Evolutionary conservation across 2,888 invertebrate genomes (phyloP).

Genomic region (Tipula lateralis): DNA sequence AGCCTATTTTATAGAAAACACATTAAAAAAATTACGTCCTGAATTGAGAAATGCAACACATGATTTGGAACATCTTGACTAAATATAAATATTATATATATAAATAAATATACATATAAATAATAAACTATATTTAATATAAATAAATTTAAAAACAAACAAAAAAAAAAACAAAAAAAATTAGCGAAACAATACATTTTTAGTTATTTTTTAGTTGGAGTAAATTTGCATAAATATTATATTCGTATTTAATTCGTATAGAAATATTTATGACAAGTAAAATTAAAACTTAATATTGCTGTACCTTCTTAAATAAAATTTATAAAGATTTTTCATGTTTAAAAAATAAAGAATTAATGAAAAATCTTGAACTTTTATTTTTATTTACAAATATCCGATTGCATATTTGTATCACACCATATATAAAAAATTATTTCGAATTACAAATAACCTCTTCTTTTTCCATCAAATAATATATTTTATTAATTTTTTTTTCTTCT

Average conservation of each 20-base stretch:
- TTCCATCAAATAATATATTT: not conserved
- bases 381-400: constrained; percentile 13
- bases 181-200: not conserved
- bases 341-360: not conserved
- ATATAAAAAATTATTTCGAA: too few relatives aligned
- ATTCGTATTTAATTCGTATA: not conserved
- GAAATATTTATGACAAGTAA: not conserved
- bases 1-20: constrained; percentile 47
- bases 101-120: constrained; percentile 24
- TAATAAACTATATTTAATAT: constrained; percentile 15
- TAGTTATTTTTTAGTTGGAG: not conserved
- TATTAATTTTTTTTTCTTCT: not conserved
- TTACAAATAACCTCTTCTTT: not conserved
- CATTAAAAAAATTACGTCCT: constrained; percentile 46
- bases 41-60: constrained; percentile 35
- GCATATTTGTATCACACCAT: not conserved
- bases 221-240: not conserved
- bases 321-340: not conserved
- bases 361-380: constrained; percentile 2
- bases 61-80: constrained; percentile 29
- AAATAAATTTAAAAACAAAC: not conserved
- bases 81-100: constrained; percentile 14
- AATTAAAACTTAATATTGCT: constrained; percentile 19
- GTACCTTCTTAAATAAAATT: constrained; percentile 14
- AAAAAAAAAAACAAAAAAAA: not conserved